Evolutionary conservation across 2,888 invertebrate genomes (phyloP).

Genomic region (Mythimna ferrago): DNA sequence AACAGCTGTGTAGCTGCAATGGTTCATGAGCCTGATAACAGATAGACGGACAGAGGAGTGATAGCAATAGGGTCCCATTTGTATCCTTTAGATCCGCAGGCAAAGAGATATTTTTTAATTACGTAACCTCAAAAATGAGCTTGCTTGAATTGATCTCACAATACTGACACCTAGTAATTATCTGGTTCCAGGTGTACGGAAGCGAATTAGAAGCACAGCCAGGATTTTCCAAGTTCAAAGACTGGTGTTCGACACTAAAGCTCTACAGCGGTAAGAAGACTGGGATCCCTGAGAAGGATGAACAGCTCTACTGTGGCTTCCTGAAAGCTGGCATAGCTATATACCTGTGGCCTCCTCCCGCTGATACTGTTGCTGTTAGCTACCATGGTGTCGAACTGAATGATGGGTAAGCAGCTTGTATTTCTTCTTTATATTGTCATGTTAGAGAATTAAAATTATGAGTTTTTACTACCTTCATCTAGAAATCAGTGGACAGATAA

Average conservation of each 20-base stretch:
- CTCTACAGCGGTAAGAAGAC: constrained; percentile 91
- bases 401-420: constrained; percentile 79
- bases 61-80: too few relatives aligned
- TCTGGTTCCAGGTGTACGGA: constrained; percentile 86
- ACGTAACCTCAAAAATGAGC: too few relatives aligned
- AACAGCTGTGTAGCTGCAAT: too few relatives aligned
- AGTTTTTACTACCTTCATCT: background rate
- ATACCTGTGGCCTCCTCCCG: constrained; percentile 93
- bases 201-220: constrained; percentile 93
- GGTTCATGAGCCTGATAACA: too few relatives aligned
- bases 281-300: constrained; percentile 83
- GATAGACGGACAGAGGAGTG: too few relatives aligned
- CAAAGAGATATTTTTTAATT: too few relatives aligned
- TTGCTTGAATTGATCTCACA: background rate
- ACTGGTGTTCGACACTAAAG: constrained; percentile 92
- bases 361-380: constrained; percentile 86
- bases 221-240: constrained; percentile 92
- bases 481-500: too few relatives aligned
- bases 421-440: background rate
- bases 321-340: constrained; percentile 87
- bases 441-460: background rate
- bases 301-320: constrained; percentile 76
- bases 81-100: too few relatives aligned
- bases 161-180: background rate
- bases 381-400: constrained; percentile 89